Percentiles rank a stretch among this genome's conserved stretches.
Conservation (phyloP, 2,113 vertebrate genomes). For the Machaerirhynchus nigripectus region DNA sequence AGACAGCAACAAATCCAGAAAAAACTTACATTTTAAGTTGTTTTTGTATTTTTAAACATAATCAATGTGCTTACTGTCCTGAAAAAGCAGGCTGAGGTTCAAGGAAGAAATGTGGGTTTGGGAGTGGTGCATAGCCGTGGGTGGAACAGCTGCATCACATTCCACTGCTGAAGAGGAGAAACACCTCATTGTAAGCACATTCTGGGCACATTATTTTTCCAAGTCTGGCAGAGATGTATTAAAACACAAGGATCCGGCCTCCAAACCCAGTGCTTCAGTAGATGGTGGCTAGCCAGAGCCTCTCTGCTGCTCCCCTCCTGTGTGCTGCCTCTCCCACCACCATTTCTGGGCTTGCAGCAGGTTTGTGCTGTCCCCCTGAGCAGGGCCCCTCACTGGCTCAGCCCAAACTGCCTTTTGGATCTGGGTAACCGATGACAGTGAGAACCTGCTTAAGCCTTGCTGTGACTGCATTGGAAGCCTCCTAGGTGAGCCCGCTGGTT, state of each 20-base stretch:
- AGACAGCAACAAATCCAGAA: background rate
- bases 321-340: background rate
- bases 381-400: background rate
- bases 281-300: background rate
- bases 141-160: background rate
- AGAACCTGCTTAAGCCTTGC: background rate
- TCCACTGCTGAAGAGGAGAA: background rate
- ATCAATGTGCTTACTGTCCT: background rate
- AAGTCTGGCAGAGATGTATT: background rate
- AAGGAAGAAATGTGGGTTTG: background rate
- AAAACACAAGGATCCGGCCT: background rate
- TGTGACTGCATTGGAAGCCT: background rate
- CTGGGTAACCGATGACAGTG: background rate
- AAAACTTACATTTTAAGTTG: background rate
- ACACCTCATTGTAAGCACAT: background rate
- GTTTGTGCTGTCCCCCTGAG: background rate
- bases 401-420: background rate
- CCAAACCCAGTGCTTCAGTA: rapidly evolving
- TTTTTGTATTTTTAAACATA: background rate
- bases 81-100: background rate
- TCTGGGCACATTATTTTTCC: background rate
- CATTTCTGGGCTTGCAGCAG: background rate
- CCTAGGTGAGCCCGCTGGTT: background rate
- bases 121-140: background rate
- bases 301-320: background rate